Base-by-base conservation (phyloP, 2,113 vertebrate genomes). In the Zosterops pallidus region DNA sequence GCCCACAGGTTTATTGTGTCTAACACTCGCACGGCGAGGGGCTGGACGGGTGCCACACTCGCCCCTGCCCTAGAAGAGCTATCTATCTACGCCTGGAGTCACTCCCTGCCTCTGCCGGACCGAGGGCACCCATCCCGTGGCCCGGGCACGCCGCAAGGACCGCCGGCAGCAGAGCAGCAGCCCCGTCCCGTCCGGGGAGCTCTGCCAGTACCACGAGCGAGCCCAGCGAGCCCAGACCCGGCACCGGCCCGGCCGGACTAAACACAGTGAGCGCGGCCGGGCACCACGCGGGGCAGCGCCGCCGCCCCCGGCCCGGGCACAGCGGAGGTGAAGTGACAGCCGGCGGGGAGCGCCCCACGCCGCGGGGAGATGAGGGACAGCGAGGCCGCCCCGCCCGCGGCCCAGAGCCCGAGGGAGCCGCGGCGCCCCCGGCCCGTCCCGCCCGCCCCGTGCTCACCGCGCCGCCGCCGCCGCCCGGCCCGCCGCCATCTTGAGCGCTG, bases 121-220 rank as follows among this genome's bases (percentile, higher is more conserved):
- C 1, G 5, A 20, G 6, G 17, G 21, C 10, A 18, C 10, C 19
- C 76, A 8, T 13, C 2, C 71, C 46, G 9, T 0, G 37, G 11
- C 5, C 52, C 1, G 41, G 62, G 22, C 20, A 44, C 52, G 6
- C 50, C 24, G 31, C 31, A 28, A 19, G 37, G 28, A 11, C 1
- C 25, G 6, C 49, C 49, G 29, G 17, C 59, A 5, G 41, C 10
- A 24, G 18, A 10, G 11, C 23, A 55, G 26, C 8, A 42, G 17
- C 42, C 31, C 50, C 21, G 28, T 1, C 19, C 56, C 8, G 16
- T 6, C 4, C 24, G 3, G 33, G 9, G 11, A 62, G 56, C 76
- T 14, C 31, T 3, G 44, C 15, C 35, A 9, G 5, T 1, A 15
- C 26, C 74, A 12, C 4, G 44, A 2, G 23, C 39, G 5, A 5